phyloP scores from a whole-genome alignment of 1,140 invertebrate species.

The Euura saliciscinereae region DNA sequence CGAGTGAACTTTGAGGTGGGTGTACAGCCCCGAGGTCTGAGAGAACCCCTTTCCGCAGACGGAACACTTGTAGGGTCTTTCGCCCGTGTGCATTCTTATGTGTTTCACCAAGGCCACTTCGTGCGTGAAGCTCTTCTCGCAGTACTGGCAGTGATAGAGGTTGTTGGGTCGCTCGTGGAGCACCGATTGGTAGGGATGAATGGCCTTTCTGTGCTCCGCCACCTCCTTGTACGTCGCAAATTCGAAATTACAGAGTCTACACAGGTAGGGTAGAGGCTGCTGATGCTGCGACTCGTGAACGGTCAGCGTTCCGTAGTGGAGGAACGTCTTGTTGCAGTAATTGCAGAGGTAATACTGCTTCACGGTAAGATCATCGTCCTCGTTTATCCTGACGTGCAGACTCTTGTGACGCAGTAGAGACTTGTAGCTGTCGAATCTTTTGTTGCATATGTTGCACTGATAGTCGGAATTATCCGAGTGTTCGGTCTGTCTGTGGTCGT shows the following conservation, averaged over 20 bases:
- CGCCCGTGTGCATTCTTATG: slow-evolving; percentile 48
- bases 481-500: slow-evolving; percentile 19
- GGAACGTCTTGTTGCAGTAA: slow-evolving; percentile 20
- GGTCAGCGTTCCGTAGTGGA: slow-evolving; percentile 6
- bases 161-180: slow-evolving; percentile 22
- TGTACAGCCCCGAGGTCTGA: slow-evolving; percentile 33
- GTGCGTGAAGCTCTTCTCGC: slow-evolving; percentile 43
- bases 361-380: slow-evolving; percentile 7
- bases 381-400: slow-evolving; percentile 14
- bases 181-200: slow-evolving; percentile 16
- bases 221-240: slow-evolving; percentile 17
- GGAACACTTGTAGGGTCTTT: slow-evolving; percentile 37
- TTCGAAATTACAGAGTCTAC: slow-evolving; percentile 11
- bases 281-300: slow-evolving; percentile 12
- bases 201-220: slow-evolving; percentile 7
- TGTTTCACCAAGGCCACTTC: slow-evolving; percentile 47
- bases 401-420: slow-evolving; percentile 21
- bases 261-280: slow-evolving; percentile 14
- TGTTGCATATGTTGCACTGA: slow-evolving; percentile 14
- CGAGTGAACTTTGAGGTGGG: slow-evolving; percentile 25
- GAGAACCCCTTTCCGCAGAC: slow-evolving; percentile 36
- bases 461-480: slow-evolving; percentile 13
- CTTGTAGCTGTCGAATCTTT: slow-evolving; percentile 15
- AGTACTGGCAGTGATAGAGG: slow-evolving; percentile 41
- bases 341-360: slow-evolving; percentile 17